phyloP scores from a whole-genome alignment of 1,140 invertebrate species.

The Caenorhabditis latens region DNA sequence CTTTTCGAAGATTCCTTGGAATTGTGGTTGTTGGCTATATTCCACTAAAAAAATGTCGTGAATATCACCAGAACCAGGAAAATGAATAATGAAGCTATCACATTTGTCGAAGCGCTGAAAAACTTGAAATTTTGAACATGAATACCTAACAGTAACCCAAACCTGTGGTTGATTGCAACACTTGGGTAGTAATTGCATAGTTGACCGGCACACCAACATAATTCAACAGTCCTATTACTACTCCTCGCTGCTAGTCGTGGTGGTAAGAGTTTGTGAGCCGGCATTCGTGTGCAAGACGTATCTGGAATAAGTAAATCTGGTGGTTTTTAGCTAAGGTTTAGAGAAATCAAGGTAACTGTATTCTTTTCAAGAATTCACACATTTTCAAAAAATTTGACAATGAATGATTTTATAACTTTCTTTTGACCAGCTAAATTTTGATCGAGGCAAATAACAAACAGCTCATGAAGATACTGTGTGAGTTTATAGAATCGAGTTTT shows the following conservation, averaged over 20 bases:
- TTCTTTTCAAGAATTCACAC: too few species aligned
- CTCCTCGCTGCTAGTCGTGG: slow-evolving; percentile 39
- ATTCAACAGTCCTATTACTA: slow-evolving; percentile 50
- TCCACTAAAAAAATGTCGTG: not conserved
- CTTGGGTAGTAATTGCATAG: slow-evolving; percentile 55
- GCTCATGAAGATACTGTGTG: too few species aligned
- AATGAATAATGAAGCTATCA: not conserved
- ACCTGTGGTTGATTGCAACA: slow-evolving; percentile 46
- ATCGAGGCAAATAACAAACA: too few species aligned
- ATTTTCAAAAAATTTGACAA: too few species aligned
- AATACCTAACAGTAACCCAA: not conserved
- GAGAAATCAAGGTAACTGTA: too few species aligned
- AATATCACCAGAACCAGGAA: slow-evolving; percentile 13
- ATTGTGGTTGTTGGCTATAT: not conserved
- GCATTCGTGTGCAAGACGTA: slow-evolving; percentile 44
- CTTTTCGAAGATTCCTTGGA: not conserved
- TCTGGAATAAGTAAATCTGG: slow-evolving; percentile 6
- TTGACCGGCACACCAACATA: slow-evolving; percentile 58
- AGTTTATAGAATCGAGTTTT: too few species aligned
- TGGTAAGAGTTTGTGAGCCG: slow-evolving; percentile 46
- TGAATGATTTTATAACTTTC: too few species aligned
- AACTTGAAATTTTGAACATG: not conserved
- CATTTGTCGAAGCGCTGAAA: slow-evolving; percentile 6
- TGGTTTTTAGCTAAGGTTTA: too few species aligned
- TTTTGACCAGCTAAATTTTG: too few species aligned